phyloP scores from a whole-genome alignment of 2,797 vertebrate genomes.

The Myotis planiceps region DNA sequence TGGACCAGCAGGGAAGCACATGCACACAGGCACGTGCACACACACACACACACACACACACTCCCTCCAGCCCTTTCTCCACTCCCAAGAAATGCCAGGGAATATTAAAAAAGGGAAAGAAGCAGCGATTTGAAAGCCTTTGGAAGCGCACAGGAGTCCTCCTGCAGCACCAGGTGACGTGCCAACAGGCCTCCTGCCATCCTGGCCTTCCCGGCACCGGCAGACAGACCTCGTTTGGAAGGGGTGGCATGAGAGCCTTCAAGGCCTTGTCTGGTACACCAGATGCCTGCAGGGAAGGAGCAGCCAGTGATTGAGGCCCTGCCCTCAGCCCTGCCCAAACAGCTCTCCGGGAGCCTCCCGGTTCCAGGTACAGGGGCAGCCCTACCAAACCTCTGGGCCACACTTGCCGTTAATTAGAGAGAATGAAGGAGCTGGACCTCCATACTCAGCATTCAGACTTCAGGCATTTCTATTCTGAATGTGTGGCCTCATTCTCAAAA shows the following conservation, averaged over 20 bases:
- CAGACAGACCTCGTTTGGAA: not conserved
- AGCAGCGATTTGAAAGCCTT: not conserved
- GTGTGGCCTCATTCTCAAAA: not conserved
- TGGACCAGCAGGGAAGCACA: not conserved
- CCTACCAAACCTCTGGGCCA: not conserved
- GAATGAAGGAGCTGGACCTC: not conserved
- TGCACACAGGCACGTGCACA: fast-evolving
- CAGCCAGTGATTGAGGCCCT: not conserved
- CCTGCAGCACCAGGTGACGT: not conserved
- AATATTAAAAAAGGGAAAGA: not conserved
- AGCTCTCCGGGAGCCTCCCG: not conserved
- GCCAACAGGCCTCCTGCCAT: fast-evolving
- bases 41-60: fast-evolving
- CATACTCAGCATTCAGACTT: not conserved
- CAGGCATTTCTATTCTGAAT: not conserved
- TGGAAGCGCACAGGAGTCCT: not conserved
- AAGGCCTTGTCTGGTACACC: not conserved
- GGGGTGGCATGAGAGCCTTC: fast-evolving
- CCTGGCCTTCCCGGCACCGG: not conserved
- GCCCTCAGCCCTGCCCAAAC: not conserved
- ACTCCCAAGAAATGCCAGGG: not conserved
- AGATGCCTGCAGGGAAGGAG: not conserved
- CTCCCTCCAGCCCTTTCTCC: not conserved
- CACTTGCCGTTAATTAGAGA: not conserved
- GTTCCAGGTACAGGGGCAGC: not conserved